Conservation (phyloP, 2,113 vertebrate genomes). For the Callipepla californica region DNA sequence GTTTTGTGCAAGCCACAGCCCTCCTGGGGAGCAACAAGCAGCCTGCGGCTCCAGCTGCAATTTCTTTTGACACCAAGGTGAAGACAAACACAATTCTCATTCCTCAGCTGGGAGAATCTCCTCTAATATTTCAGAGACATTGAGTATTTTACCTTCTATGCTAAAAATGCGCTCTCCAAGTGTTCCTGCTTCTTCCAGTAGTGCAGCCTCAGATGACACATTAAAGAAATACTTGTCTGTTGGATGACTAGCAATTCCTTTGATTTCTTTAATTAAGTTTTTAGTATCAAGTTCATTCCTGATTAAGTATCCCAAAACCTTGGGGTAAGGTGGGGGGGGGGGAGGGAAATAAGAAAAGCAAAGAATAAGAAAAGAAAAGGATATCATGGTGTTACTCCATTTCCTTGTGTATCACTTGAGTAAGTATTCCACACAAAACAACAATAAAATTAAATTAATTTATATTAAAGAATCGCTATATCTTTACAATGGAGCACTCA, state of each 20-base stretch:
- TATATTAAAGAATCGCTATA: background rate
- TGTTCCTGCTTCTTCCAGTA: slow-evolving; percentile 90
- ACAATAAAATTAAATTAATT: background rate
- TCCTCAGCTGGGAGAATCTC: background rate
- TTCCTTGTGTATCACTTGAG: background rate
- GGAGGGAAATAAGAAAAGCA: background rate
- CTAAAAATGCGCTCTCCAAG: slow-evolving; percentile 95
- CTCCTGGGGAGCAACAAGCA: background rate
- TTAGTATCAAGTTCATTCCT: slow-evolving; percentile 87
- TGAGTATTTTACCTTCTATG: slow-evolving; percentile 88
- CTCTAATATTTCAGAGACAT: background rate
- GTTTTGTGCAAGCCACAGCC: background rate
- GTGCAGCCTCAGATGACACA: slow-evolving; percentile 89
- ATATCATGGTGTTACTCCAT: background rate
- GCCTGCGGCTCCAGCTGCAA: background rate
- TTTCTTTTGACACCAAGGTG: background rate
- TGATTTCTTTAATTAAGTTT: slow-evolving; percentile 93
- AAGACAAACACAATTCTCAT: background rate
- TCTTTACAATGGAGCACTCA: background rate
- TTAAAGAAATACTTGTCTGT: slow-evolving; percentile 93
- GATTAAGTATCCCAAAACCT: slow-evolving; percentile 94
- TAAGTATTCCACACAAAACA: background rate
- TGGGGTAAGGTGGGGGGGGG: background rate
- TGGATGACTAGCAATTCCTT: slow-evolving; percentile 92
- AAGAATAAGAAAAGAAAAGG: slow-evolving; percentile 2